Evolutionary conservation across 2,888 invertebrate genomes (phyloP), one percentile per base, ranked within the genome.

Genomic region (Drosophila meridionalis): DNA sequence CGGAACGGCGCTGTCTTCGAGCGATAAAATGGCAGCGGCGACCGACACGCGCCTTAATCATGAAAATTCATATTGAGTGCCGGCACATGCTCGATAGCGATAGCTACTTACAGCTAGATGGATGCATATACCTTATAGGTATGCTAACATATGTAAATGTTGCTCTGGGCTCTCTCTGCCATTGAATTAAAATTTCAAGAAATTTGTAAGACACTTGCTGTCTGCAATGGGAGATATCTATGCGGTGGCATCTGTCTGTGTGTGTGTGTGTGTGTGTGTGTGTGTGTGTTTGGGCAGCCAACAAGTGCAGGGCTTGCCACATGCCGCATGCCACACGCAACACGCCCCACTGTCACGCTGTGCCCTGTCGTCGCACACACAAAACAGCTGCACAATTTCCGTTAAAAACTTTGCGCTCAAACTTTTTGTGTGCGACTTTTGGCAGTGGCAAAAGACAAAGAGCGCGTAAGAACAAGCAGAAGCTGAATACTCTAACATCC

Each of bases 361-460:
- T 20, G 38, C 56, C 36, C 55, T 72, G 71, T 78, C 78, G 65
- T 63, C 66, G 62, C 80, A 82, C 85, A 82, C 85, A 78, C 82
- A 87, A 84, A 87, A 87, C 87, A 87, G 87, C 87, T 87, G 87
- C 87, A 89, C 82, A 80, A 83, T 88, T 87, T 85, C 87, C 87
- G 83, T 71, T 70, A 69, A 57, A 85, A 87, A 87, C 78, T 87
- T 87, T 80, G 75, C 66, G 71, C 62, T 74, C 30, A 78, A 87
- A 86, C 75, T 85, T 85, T 85, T 87, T 84, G 81, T 84, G 81
- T 77, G 82, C 85, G 85, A 87, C 85, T 87, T 84, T 83, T 60
- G 81, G 68, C 76, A 80, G 62, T 45, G 56, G 50, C 78, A 74
- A 43, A 57, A 57, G 56, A 40, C 60, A 55, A 55, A 55, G 5